These are phyloP conservation scores for Cheilosia urbana DNA, from an alignment of 2,888 invertebrate species.

Conservation along the genomic window DNA sequence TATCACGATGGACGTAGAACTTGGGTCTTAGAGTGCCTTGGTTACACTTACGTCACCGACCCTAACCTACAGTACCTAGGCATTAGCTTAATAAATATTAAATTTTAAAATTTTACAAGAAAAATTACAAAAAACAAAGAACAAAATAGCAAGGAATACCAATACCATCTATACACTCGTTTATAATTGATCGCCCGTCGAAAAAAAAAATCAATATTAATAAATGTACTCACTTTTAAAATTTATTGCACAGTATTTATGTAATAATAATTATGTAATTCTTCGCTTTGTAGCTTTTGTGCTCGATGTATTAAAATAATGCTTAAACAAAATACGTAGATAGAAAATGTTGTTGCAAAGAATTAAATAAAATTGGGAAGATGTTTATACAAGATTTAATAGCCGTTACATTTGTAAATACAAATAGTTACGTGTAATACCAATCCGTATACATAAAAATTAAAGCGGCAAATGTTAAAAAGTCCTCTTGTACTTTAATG, in stretches of 20 bases:
- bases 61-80: no score
- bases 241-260: slow-evolving; percentile 15
- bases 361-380: neutral
- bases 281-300: slow-evolving; percentile 26
- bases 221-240: slow-evolving; percentile 6
- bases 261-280: slow-evolving; percentile 1
- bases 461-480: no score
- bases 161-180: neutral
- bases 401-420: no score
- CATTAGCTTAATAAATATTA: neutral
- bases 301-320: slow-evolving; percentile 21
- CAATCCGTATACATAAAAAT: no score
- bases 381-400: neutral
- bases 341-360: neutral
- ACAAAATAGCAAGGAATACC: neutral
- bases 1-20: no score
- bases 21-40: no score
- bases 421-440: no score
- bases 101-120: neutral
- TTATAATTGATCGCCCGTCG: slow-evolving; percentile 19
- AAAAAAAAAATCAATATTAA: neutral
- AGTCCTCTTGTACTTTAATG: no score
- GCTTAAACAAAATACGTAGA: neutral
- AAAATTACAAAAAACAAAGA: no score
- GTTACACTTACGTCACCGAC: no score